Percentiles rank a stretch among this genome's conserved stretches.
phyloP scores from a whole-genome alignment of 23 tunicate genomes.

The Oikopleura dioica region DNA sequence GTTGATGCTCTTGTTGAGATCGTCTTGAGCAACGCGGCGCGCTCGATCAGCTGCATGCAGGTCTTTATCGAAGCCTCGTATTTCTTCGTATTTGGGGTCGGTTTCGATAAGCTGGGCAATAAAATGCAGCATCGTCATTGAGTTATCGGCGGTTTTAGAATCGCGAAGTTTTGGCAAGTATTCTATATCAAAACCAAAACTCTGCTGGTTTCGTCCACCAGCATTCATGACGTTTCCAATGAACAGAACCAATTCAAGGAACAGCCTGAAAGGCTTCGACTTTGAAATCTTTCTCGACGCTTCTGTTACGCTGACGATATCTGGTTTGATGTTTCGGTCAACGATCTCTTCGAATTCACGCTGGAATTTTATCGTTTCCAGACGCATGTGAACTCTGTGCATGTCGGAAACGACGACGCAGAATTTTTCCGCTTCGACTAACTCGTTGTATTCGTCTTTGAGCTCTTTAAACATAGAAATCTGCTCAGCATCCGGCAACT shows the following conservation, averaged over 20 bases:
- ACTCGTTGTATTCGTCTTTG: slow-evolving; percentile 49
- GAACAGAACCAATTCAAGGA: slow-evolving; percentile 48
- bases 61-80: slow-evolving; percentile 70
- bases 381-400: slow-evolving; percentile 21
- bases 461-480: slow-evolving; percentile 33
- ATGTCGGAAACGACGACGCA: slow-evolving; percentile 25
- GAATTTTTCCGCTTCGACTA: slow-evolving; percentile 59
- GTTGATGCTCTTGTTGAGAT: slow-evolving; percentile 30
- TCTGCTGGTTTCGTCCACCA: slow-evolving; percentile 70
- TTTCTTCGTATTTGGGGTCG: slow-evolving; percentile 29
- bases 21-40: slow-evolving; percentile 34
- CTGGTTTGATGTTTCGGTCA: slow-evolving; percentile 47
- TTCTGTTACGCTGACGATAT: slow-evolving; percentile 66
- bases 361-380: slow-evolving; percentile 59
- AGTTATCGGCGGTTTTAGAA: slow-evolving; percentile 66
- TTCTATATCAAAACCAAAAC: slow-evolving; percentile 64
- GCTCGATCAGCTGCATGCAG: not conserved
- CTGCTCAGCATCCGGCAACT: slow-evolving; percentile 55
- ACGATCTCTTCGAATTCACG: slow-evolving; percentile 60
- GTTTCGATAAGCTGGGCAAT: slow-evolving; percentile 52
- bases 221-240: slow-evolving; percentile 86
- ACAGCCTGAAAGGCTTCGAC: slow-evolving; percentile 34
- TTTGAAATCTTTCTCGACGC: slow-evolving; percentile 44
- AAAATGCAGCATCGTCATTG: slow-evolving; percentile 45
- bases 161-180: slow-evolving; percentile 48